Base-by-base conservation (phyloP, 2,797 vertebrate species). In the Bradypodion ventrale region DNA sequence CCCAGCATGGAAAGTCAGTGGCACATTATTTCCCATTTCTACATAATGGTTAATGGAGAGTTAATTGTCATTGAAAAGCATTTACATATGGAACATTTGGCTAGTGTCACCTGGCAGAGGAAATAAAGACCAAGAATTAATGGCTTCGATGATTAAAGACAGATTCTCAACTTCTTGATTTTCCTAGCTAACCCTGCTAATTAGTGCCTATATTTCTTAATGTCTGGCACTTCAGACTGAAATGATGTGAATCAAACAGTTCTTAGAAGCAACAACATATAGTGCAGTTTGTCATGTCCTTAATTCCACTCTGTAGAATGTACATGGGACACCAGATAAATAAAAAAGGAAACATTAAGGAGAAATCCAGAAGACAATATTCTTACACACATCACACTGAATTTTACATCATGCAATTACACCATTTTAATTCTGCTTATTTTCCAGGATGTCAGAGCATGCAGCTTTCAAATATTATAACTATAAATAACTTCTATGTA, bases 131-230 rank as follows among this genome's bases (percentile, higher is more conserved):
- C 44, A 19, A 4, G n/a, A 75, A 76, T 76, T 49, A 75, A 76
- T 68, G 49, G 40, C n/a, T 29, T 76, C 49, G 40, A 49, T 75
- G 78, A 85, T 72, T 81, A 76, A 75, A 75, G 63, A 81, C 52
- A 85, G 65, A 76, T 44, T 85, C 52, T 37, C n/a, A 81, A 40
- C 73, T 81, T 85, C 72, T 81, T 75, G 72, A 85, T 42, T 69
- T 32, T 75, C 69, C 66, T 63, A 81, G 49, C n/a, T 81, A 80
- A 75, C 21, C 13, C 19, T 75, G 40, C 13, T 85, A 76, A 85
- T 85, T 81, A 49, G 78, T 10, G 32, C 46, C 65, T 69, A n/a
- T 76, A 21, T 68, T 81, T n/a, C 81, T 76, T 75, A 68, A 81
- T 46, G 40, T 32, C 52, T 76, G 78, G 63, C 63, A 75, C 63